These are phyloP conservation scores for Cephus pulcher DNA, from an alignment of 2,888 invertebrate genomes.

Conservation along the genomic window DNA sequence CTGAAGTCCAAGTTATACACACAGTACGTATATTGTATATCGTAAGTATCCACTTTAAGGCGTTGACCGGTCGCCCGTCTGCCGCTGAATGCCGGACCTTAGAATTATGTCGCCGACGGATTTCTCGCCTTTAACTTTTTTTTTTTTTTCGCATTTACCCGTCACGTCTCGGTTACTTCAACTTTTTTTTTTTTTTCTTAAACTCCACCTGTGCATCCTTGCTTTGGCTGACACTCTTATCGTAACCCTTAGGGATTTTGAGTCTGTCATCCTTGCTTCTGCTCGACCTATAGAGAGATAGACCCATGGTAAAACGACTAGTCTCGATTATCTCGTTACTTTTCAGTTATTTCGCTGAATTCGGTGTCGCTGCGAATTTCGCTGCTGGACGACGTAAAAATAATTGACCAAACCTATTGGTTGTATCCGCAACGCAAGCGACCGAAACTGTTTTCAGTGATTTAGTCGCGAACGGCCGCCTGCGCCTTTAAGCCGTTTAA, in stretches of 20 bases:
- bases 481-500: not conserved
- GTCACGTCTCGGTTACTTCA: not conserved
- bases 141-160: not conserved
- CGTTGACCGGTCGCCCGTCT: slow-evolving; percentile 1
- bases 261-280: not conserved
- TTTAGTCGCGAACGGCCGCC: not conserved
- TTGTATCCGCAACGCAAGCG: not conserved
- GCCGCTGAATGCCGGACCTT: not conserved
- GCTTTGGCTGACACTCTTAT: not conserved
- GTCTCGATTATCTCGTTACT: not conserved
- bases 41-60: slow-evolving; percentile 8
- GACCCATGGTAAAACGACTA: not conserved
- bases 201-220: not conserved
- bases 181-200: slow-evolving; percentile 7
- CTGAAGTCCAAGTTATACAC: not conserved
- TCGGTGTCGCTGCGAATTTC: not conserved
- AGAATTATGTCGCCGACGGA: not conserved
- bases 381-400: not conserved
- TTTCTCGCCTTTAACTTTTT: not conserved
- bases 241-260: not conserved
- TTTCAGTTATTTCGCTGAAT: not conserved
- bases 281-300: not conserved
- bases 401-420: not conserved
- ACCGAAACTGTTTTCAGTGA: not conserved
- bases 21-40: not conserved